Evolutionary conservation across 2,113 vertebrate genomes (phyloP).

Genomic region (Accipiter virgatus): DNA sequence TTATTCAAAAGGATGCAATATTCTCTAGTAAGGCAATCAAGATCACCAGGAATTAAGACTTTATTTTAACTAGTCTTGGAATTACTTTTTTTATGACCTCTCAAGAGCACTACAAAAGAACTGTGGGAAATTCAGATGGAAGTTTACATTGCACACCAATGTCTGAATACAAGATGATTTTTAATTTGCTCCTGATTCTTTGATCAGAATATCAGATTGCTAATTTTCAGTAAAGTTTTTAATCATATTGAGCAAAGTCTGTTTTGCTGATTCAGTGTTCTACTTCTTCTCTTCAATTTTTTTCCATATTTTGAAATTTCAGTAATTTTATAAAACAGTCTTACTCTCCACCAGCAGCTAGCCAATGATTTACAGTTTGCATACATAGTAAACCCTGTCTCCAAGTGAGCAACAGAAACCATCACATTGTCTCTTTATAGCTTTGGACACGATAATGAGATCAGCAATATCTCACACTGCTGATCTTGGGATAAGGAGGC

Average conservation of each 20-base stretch:
- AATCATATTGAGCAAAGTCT: not conserved
- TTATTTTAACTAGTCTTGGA: not conserved
- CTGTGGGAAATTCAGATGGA: not conserved
- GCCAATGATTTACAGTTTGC: not conserved
- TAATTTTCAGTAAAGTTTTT: not conserved
- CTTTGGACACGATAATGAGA: not conserved
- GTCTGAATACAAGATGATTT: not conserved
- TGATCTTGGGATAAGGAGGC: not conserved
- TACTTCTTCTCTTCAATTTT: not conserved
- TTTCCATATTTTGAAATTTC: not conserved
- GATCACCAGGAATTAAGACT: not conserved
- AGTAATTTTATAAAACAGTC: not conserved
- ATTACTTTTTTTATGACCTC: not conserved
- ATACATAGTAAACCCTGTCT: not conserved
- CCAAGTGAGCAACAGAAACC: not conserved
- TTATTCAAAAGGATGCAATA: not conserved
- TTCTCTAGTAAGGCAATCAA: not conserved
- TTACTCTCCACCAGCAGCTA: not conserved
- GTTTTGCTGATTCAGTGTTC: not conserved
- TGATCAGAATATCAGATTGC: not conserved
- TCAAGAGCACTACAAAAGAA: not conserved
- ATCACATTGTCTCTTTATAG: not conserved
- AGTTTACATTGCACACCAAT: not conserved
- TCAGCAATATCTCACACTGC: not conserved
- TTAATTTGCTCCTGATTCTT: not conserved